A percentile compares a stretch with the other conserved stretches of the same genome.
Evolutionary conservation across 2,113 vertebrate species (phyloP).

Genomic region (Nothobranchius furzeri): DNA sequence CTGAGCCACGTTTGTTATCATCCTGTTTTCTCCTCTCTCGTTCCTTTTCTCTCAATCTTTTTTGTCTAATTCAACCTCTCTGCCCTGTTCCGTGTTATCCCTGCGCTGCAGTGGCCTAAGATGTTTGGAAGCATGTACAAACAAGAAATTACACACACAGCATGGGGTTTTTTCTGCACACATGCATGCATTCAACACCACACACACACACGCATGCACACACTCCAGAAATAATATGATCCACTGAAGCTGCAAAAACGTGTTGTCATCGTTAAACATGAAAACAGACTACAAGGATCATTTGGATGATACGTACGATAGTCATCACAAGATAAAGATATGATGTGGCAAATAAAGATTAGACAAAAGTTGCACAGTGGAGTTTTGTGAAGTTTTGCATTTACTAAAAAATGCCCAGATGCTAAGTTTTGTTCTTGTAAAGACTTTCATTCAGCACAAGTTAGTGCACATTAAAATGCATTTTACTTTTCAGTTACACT

Average conservation of each 20-base stretch:
- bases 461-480: not conserved
- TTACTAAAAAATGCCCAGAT: conserved; percentile 12
- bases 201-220: conserved; percentile 9
- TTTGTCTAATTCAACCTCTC: conserved; percentile 68
- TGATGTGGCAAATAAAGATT: conserved; percentile 43
- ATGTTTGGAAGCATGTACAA: conserved; percentile 74
- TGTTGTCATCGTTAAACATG: conserved; percentile 55
- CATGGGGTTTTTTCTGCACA: conserved; percentile 60
- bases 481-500: not conserved
- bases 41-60: conserved; percentile 64
- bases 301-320: no score
- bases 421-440: no score
- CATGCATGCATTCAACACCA: conserved; percentile 7
- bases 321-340: conserved; percentile 17
- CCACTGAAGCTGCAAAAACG: conserved; percentile 71
- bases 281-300: conserved; percentile 38
- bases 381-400: no score
- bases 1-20: conserved; percentile 76
- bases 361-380: conserved; percentile 60
- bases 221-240: conserved; percentile 30
- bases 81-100: conserved; percentile 67
- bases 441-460: not conserved
- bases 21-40: conserved; percentile 58
- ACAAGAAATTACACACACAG: conserved; percentile 87
- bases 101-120: conserved; percentile 68